Conservation (phyloP, 1,140 invertebrate species). For the Papilio aristodemus region DNA sequence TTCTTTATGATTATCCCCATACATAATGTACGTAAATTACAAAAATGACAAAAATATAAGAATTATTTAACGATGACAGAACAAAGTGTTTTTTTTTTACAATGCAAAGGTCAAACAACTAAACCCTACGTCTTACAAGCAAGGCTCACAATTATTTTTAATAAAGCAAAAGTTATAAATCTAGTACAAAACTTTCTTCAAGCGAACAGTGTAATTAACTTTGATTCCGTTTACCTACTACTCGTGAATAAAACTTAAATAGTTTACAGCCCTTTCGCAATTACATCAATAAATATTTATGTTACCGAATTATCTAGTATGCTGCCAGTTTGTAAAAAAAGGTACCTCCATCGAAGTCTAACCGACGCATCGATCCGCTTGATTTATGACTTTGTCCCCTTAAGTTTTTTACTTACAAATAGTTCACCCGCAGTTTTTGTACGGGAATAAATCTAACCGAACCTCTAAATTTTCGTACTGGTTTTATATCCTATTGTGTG, state of each 20-base stretch:
- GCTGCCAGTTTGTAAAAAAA: not conserved
- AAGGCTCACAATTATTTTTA: not conserved
- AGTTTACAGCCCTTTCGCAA: not conserved
- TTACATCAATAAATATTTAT: not conserved
- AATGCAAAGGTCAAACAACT: too few relatives aligned
- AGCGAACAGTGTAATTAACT: not conserved
- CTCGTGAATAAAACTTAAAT: constrained; percentile 13
- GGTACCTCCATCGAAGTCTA: not conserved
- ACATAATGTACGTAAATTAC: too few relatives aligned
- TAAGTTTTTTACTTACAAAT: constrained; percentile 23
- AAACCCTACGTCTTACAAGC: too few relatives aligned
- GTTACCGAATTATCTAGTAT: not conserved
- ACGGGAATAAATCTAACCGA: constrained; percentile 8
- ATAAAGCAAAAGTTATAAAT: too few relatives aligned
- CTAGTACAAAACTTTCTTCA: not conserved
- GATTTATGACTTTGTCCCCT: constrained; percentile 18
- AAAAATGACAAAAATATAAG: too few relatives aligned
- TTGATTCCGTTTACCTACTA: not conserved
- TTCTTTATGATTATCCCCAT: too few relatives aligned
- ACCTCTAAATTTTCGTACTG: not conserved
- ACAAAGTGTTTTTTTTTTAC: too few relatives aligned
- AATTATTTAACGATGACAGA: too few relatives aligned
- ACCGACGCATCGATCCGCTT: constrained; percentile 1
- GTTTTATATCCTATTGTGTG: constrained; percentile 1
- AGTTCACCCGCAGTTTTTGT: constrained; percentile 18